Conservation (phyloP, 2,113 vertebrate species). For the Haemorhous mexicanus region DNA sequence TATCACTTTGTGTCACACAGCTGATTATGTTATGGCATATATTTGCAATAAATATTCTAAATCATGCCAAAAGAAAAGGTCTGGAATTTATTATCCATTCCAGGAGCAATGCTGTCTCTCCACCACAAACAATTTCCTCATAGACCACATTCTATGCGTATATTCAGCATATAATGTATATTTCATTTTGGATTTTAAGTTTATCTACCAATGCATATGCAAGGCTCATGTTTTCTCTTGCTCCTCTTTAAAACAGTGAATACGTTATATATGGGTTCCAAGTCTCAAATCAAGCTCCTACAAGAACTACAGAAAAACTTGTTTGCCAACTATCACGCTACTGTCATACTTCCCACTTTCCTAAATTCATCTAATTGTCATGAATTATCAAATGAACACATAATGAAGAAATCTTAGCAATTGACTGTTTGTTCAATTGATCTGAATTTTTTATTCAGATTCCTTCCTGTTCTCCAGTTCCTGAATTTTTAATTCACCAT, state of each 20-base stretch:
- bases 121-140: constrained; percentile 1
- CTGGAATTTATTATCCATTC: not conserved
- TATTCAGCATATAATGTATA: constrained; percentile 12
- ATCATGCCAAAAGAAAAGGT: not conserved
- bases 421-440: not conserved
- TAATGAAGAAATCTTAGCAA: constrained; percentile 34
- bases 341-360: constrained; percentile 25
- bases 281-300: not conserved
- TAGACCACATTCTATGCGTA: not conserved
- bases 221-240: not conserved
- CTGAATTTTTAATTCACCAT: constrained; percentile 21
- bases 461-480: constrained; percentile 12
- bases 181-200: constrained; percentile 42
- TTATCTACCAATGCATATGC: constrained; percentile 4
- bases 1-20: not conserved
- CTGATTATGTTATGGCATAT: not conserved
- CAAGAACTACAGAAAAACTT: constrained; percentile 30
- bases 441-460: not conserved
- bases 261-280: not conserved
- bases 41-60: not conserved
- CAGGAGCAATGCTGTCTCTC: not conserved
- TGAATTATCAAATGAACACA: constrained; percentile 18
- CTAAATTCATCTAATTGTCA: constrained; percentile 47
- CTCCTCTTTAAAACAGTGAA: not conserved
- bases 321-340: constrained; percentile 41